Evolutionary conservation across 2,113 vertebrate species (phyloP).

Genomic region (Podarcis muralis): DNA sequence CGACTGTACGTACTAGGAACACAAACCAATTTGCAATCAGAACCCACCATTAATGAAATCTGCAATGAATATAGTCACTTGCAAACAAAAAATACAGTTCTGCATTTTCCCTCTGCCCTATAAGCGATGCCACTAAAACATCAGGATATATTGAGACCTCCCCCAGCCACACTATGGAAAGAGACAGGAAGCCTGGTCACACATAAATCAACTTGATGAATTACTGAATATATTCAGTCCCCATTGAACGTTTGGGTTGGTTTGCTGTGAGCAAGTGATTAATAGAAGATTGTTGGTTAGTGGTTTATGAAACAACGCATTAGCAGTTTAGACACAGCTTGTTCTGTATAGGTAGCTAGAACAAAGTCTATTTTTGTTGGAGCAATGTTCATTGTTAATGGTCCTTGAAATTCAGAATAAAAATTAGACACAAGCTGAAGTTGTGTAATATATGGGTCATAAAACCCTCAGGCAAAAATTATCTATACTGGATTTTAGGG

Average conservation of each 20-base stretch:
- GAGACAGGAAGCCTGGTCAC: not conserved
- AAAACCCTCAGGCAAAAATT: not conserved
- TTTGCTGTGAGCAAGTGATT: no score
- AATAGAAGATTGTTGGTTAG: not conserved
- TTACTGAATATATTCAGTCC: not conserved
- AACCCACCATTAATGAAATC: not conserved
- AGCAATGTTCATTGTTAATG: not conserved
- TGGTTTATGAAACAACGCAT: not conserved
- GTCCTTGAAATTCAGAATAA: not conserved
- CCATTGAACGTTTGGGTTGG: not conserved
- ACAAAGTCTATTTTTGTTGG: not conserved
- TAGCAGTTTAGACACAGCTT: not conserved
- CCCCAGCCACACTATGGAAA: not conserved
- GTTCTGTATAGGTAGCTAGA: not conserved
- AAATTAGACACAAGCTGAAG: not conserved
- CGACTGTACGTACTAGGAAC: not conserved
- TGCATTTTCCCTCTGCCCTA: not conserved
- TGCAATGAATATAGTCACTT: not conserved
- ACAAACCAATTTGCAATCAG: not conserved
- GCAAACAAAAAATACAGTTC: not conserved
- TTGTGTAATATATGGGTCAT: not conserved
- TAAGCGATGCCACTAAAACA: not conserved
- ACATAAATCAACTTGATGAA: not conserved
- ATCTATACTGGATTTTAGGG: no score
- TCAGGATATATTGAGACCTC: not conserved